phyloP scores from a whole-genome alignment of 2,797 vertebrate genomes.

The Cottoperca gobio region DNA sequence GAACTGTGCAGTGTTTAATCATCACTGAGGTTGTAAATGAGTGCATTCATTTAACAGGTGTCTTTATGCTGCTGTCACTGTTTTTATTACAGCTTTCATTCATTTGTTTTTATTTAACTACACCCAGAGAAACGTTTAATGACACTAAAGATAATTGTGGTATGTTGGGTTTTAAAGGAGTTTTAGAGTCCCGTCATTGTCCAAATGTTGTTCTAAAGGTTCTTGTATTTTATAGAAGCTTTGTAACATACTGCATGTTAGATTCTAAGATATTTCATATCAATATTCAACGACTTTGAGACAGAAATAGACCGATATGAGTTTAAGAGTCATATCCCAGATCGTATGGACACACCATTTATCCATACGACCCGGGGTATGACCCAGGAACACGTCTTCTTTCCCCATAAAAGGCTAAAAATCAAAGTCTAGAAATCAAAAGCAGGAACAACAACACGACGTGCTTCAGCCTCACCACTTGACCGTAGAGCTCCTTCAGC shows the following conservation, averaged over 20 bases:
- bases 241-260: neutral
- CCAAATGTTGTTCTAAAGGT: neutral
- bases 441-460: neutral
- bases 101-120: too few species aligned
- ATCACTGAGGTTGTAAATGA: too few species aligned
- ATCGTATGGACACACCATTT: too few species aligned
- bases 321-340: neutral
- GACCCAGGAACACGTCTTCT: neutral
- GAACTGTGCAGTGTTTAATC: too few species aligned
- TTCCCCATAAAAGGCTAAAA: fast-evolving
- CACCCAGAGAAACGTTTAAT: too few species aligned
- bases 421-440: neutral
- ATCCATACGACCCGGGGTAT: too few species aligned
- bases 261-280: neutral
- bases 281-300: neutral
- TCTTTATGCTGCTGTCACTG: too few species aligned
- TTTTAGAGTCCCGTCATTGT: too few species aligned
- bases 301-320: neutral
- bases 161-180: too few species aligned
- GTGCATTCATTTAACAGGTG: too few species aligned
- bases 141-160: too few species aligned
- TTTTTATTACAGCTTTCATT: too few species aligned
- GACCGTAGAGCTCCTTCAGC: constrained; percentile 97
- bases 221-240: neutral
- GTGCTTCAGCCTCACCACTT: constrained; percentile 90